Percentiles rank a stretch among this genome's conserved stretches.
Evolutionary conservation across 2,113 vertebrate genomes (phyloP).

Genomic region (Paraplagusia blochii): DNA sequence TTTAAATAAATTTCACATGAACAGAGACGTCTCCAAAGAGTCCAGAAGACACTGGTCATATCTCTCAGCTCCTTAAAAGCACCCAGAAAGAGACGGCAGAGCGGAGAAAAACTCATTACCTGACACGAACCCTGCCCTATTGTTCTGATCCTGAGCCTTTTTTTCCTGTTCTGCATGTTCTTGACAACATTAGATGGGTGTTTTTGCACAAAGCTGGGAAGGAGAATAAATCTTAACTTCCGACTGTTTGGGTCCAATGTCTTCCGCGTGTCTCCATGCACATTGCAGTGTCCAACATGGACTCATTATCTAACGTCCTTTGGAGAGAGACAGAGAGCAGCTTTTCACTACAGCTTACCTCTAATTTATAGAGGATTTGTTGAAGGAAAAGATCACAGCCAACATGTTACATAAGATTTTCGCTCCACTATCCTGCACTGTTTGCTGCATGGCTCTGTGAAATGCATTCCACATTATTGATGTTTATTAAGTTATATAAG

Average conservation of each 20-base stretch:
- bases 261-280: slow-evolving; percentile 1
- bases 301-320: slow-evolving; percentile 50
- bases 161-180: too few relatives aligned
- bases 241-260: slow-evolving; percentile 5
- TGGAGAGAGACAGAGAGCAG: slow-evolving; percentile 42
- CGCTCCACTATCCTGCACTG: slow-evolving; percentile 23
- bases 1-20: slow-evolving; percentile 5
- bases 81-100: slow-evolving; percentile 1
- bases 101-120: slow-evolving; percentile 28
- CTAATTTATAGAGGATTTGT: slow-evolving; percentile 63
- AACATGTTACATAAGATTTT: slow-evolving; percentile 50
- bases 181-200: not conserved
- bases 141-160: too few relatives aligned
- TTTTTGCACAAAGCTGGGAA: not conserved
- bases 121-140: slow-evolving; percentile 31
- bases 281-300: slow-evolving; percentile 17
- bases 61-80: slow-evolving; percentile 4
- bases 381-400: slow-evolving; percentile 47
- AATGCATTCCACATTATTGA: not conserved
- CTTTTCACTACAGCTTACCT: slow-evolving; percentile 56
- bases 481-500: slow-evolving; percentile 8
- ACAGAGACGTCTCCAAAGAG: not conserved
- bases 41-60: slow-evolving; percentile 15
- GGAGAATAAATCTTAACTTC: slow-evolving; percentile 7
- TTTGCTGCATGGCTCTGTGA: not conserved